Percentiles rank a stretch among this genome's conserved stretches.
Conservation (phyloP, 2,888 invertebrate genomes). For the Thumatha senex region DNA sequence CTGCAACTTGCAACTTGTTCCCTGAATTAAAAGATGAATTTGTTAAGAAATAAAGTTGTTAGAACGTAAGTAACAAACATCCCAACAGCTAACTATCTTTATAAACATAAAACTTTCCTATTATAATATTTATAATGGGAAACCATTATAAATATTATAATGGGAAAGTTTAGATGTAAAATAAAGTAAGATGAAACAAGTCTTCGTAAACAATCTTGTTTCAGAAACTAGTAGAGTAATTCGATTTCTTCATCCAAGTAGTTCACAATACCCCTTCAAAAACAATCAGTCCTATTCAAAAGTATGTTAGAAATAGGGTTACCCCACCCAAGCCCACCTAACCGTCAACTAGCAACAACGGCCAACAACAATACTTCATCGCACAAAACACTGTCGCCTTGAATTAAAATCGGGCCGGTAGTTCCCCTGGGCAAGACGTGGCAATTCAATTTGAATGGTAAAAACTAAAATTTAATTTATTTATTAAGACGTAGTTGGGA, state of each 20-base stretch:
- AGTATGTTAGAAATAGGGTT: constrained; percentile 18
- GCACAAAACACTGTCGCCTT: constrained; percentile 33
- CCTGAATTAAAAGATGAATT: too few species aligned
- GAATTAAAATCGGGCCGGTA: constrained; percentile 42
- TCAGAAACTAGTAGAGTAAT: neutral
- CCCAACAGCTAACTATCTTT: too few species aligned
- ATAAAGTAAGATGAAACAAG: too few species aligned
- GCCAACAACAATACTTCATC: constrained; percentile 50
- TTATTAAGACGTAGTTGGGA: constrained; percentile 32
- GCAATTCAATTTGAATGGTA: constrained; percentile 58
- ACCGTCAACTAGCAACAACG: constrained; percentile 27
- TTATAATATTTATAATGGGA: too few species aligned
- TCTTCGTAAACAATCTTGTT: neutral
- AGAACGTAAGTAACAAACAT: too few species aligned
- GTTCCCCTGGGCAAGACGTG: constrained; percentile 43
- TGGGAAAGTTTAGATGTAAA: too few species aligned
- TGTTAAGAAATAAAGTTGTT: too few species aligned
- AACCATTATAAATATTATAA: too few species aligned
- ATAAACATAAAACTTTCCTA: too few species aligned
- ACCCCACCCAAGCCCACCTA: constrained; percentile 8
- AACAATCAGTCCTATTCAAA: constrained; percentile 21
- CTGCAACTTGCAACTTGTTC: too few species aligned
- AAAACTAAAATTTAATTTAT: constrained; percentile 36
- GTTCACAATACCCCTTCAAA: constrained; percentile 4
- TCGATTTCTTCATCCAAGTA: constrained; percentile 5